Evolutionary conservation across 2,113 vertebrate genomes (phyloP), one percentile per base, ranked within the genome.

Genomic region (Anseranas semipalmata): DNA sequence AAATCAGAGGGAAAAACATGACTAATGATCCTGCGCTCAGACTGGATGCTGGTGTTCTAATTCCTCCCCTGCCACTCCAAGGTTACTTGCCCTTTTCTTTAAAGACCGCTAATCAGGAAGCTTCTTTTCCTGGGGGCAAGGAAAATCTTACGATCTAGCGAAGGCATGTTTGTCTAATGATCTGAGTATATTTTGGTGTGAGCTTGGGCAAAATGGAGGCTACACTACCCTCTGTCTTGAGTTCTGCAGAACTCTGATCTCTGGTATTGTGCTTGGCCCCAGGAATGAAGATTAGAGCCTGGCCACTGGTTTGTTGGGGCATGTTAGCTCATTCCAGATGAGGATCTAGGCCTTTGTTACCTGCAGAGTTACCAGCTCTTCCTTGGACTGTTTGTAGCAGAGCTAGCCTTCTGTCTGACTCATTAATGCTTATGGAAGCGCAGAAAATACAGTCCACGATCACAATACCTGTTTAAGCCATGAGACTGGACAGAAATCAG

Each of bases 1-100:
- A 89, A 94, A 74, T 53, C 43, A 37, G 72, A 68, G 65, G 53
- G 83, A 85, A 92, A 89, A 94, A n/a, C 73, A 68, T 63, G 87
- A 92, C 56, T 93, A 84, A 95, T 87, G 85, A 68, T 35, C 7
- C 81, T 56, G 37, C 8, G 67, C n/a, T 56, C 14, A 27, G 63
- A 37, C 85, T 83, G 76, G 76, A 37, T 90, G 87, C 62, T 60
- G 71, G 21, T 67, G 13, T 41, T 77, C 66, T 50, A 41, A 30
- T 93, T 41, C 46, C 15, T 82, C 46, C 88, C 30, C 59, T 81
- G 68, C 75, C 52, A 35, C 59, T 41, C 80, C 80, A 77, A 75
- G 80, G 94, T 81, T 89, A 63, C 37, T 77, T 62, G 72, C 28
- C 80, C 37, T 80, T 93, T 33, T 21, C 28, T 74, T 76, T 79